Percentiles rank a stretch among this genome's conserved stretches.
Evolutionary conservation across 2,797 vertebrate species (phyloP).

Genomic region (Uromys caudimaculatus): DNA sequence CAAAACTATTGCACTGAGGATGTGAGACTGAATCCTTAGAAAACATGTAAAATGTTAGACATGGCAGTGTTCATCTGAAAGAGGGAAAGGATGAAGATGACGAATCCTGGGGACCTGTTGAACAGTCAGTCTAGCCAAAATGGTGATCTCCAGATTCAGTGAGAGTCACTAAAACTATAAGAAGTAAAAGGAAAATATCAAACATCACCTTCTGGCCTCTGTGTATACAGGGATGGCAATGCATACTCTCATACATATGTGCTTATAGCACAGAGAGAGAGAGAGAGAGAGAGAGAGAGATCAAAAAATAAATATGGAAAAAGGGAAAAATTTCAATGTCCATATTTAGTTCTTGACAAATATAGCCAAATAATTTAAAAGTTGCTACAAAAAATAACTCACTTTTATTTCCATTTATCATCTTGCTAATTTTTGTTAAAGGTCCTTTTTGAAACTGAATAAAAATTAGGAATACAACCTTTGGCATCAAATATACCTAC

Average conservation of each 20-base stretch:
- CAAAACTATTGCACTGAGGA: not conserved
- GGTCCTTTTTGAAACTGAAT: not conserved
- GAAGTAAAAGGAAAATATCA: not conserved
- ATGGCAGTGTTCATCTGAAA: not conserved
- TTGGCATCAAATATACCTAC: no score
- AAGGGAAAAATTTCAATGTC: not conserved
- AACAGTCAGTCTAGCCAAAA: not conserved
- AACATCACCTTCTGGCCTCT: not conserved
- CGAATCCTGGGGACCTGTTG: not conserved
- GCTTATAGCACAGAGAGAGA: not conserved
- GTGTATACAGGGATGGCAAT: not conserved
- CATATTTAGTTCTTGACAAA: not conserved
- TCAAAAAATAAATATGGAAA: not conserved
- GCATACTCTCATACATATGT: not conserved
- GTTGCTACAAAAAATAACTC: not conserved
- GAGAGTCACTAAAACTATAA: not conserved
- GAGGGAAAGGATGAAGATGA: not conserved
- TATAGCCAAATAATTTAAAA: not conserved
- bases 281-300: no score
- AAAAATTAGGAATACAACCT: no score
- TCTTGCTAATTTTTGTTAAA: constrained; percentile 29
- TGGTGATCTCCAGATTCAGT: not conserved
- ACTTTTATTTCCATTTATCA: not conserved
- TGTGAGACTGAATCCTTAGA: not conserved
- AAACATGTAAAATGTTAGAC: not conserved